These are phyloP conservation scores for Pangasius krempfi DNA, from an alignment of 2,797 vertebrate genomes.

Conservation along the genomic window DNA sequence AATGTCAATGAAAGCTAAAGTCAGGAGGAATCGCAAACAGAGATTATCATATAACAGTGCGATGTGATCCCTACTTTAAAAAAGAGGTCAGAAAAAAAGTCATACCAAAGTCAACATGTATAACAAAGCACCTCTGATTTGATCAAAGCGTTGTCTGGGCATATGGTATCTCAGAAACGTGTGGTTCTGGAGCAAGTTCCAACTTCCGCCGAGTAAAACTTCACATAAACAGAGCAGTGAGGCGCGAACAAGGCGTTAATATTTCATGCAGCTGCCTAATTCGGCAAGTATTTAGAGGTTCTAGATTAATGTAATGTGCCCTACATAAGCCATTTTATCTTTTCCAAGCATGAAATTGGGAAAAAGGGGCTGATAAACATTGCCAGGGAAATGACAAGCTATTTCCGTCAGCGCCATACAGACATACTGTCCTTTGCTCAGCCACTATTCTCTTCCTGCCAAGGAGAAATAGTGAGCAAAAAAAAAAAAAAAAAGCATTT, in stretches of 20 bases:
- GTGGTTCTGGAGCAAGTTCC: neutral
- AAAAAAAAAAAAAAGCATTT: conserved; percentile 60
- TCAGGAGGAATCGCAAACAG: neutral
- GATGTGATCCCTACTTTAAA: neutral
- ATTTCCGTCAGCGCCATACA: conserved; percentile 56
- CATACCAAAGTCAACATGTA: neutral
- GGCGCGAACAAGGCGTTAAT: conserved; percentile 67
- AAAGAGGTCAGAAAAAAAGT: neutral
- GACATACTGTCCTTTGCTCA: conserved; percentile 64
- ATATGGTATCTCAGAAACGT: neutral
- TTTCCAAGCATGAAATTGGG: conserved; percentile 63
- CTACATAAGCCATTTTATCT: conserved; percentile 71
- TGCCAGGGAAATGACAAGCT: conserved; percentile 62
- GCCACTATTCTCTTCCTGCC: conserved; percentile 62
- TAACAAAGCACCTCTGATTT: neutral
- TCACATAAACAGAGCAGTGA: conserved; percentile 58
- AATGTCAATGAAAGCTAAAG: conserved; percentile 24
- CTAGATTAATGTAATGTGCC: conserved; percentile 73
- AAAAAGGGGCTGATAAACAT: conserved; percentile 60
- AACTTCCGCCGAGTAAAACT: conserved; percentile 5
- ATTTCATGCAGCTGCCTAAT: conserved; percentile 67
- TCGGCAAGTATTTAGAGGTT: conserved; percentile 65
- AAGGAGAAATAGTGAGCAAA: conserved; percentile 45
- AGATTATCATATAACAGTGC: neutral
- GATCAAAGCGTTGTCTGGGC: neutral